phyloP scores from a whole-genome alignment of 2,797 vertebrate species.

The Dryobates pubescens region DNA sequence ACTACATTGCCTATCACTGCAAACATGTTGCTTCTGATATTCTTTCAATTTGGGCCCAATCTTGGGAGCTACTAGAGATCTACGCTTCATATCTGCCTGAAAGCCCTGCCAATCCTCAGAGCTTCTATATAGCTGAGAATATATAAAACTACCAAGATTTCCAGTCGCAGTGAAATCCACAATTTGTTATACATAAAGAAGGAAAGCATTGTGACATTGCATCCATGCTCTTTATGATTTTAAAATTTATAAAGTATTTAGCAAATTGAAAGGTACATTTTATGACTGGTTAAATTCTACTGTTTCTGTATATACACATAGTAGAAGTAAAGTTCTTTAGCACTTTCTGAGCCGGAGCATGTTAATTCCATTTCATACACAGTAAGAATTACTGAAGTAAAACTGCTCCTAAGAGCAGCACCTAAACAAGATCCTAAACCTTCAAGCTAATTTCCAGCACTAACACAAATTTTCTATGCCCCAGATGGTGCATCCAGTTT shows the following conservation, averaged over 20 bases:
- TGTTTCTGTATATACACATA: neutral
- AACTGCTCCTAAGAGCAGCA: accelerated
- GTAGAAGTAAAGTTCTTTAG: neutral
- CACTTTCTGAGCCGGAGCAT: neutral
- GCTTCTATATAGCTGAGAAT: neutral
- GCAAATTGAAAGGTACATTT: neutral
- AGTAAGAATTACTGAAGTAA: neutral
- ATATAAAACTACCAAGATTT: neutral
- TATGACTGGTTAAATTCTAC: neutral
- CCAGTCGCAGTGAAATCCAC: neutral
- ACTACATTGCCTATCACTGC: no score
- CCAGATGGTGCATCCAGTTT: neutral
- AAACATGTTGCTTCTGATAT: neutral
- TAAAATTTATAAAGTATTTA: neutral
- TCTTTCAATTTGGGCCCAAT: neutral
- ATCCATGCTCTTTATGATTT: neutral
- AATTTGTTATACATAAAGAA: neutral
- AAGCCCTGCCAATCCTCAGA: neutral
- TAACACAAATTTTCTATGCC: neutral
- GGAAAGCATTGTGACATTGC: neutral
- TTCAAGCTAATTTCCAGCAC: neutral
- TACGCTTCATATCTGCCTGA: neutral
- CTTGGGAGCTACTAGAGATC: neutral
- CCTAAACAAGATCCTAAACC: neutral
- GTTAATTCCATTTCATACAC: neutral